Percentiles rank a stretch among this genome's conserved stretches.
These are phyloP conservation scores for Thysanoteuthis rhombus DNA, from an alignment of 2,888 invertebrate genomes.

Conservation along the genomic window DNA sequence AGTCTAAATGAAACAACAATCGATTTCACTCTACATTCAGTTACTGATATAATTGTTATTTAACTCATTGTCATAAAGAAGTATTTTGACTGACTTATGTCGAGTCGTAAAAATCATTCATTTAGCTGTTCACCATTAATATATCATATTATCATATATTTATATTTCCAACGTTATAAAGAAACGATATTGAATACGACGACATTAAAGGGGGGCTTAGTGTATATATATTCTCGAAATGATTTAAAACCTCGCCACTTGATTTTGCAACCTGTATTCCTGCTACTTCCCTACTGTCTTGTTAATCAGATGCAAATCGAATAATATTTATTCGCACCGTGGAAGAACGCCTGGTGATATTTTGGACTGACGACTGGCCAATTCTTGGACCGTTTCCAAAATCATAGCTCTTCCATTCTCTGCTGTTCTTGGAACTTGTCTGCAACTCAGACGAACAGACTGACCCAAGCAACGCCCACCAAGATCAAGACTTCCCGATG, in stretches of 20 bases:
- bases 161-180: no score
- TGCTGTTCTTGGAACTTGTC: background rate
- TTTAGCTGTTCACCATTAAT: no score
- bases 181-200: no score
- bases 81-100: no score
- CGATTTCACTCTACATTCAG: no score
- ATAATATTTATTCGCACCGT: conserved; percentile 12
- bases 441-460: background rate
- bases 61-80: no score
- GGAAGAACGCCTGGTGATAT: background rate
- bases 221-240: background rate
- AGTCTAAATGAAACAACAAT: no score
- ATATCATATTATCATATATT: no score
- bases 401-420: background rate
- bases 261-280: background rate
- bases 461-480: background rate
- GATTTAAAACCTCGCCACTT: background rate
- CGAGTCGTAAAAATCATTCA: no score
- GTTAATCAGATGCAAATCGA: background rate
- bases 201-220: no score
- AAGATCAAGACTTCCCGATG: background rate
- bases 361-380: background rate
- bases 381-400: background rate
- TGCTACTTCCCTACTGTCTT: background rate
- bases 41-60: no score